These are phyloP conservation scores for Baronia brevicornis DNA, from an alignment of 2,888 invertebrate genomes.

Conservation along the genomic window DNA sequence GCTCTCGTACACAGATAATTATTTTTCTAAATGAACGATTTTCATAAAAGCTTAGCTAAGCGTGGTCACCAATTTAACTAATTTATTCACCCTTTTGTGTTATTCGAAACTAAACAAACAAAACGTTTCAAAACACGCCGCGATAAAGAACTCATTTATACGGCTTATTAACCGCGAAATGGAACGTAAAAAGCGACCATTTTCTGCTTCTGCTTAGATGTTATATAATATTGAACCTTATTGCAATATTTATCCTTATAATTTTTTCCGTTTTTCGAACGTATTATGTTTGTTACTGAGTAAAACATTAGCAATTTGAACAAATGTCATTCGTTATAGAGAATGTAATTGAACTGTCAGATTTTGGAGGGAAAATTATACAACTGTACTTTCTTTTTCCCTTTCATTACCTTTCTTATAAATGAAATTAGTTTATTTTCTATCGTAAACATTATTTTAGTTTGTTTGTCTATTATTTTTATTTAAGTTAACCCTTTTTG, in stretches of 20 bases:
- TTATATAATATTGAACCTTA: constrained; percentile 28
- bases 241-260: rapidly evolving
- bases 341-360: constrained; percentile 64
- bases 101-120: constrained; percentile 54
- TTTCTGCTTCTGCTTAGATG: constrained; percentile 20
- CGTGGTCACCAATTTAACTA: constrained; percentile 34
- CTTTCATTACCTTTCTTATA: too few relatives aligned
- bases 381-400: too few relatives aligned
- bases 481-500: too few relatives aligned
- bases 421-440: too few relatives aligned
- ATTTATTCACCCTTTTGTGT: constrained; percentile 61
- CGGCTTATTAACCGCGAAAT: constrained; percentile 68
- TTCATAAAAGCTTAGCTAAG: constrained; percentile 17
- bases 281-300: constrained; percentile 25
- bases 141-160: constrained; percentile 73
- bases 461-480: too few relatives aligned
- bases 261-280: constrained; percentile 7
- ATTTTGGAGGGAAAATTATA: constrained; percentile 62
- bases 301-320: constrained; percentile 59
- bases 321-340: constrained; percentile 62
- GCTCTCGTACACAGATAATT: constrained; percentile 1
- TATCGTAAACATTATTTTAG: too few relatives aligned
- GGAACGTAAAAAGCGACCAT: constrained; percentile 51
- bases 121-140: constrained; percentile 53
- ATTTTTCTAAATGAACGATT: constrained; percentile 8